Evolutionary conservation across 2,888 invertebrate genomes (phyloP).

Genomic region (Cremastinae sp.): DNA sequence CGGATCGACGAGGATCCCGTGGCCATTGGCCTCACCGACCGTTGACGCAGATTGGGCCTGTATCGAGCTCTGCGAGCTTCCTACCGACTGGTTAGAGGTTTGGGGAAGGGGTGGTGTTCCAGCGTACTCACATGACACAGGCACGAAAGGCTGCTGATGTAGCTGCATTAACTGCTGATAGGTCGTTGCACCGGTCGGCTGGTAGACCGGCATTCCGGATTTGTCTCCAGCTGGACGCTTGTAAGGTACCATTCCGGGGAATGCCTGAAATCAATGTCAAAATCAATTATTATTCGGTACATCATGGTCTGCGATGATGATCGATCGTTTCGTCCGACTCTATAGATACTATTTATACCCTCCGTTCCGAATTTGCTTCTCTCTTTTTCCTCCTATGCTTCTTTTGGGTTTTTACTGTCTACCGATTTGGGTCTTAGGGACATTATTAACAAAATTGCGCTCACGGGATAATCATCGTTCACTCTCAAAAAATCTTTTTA

Average conservation of each 20-base stretch:
- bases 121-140: conserved; percentile 99
- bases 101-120: conserved; percentile 84
- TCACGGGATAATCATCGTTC: not conserved
- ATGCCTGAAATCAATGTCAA: conserved; percentile 85
- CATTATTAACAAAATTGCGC: not conserved
- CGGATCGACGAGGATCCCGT: conserved; percentile 78
- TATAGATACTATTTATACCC: no score
- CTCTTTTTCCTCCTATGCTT: no score
- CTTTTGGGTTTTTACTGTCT: no score
- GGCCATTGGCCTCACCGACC: conserved; percentile 63
- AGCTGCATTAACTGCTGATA: conserved; percentile 98
- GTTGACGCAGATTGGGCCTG: conserved; percentile 64
- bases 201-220: conserved; percentile 97
- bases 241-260: conserved; percentile 97
- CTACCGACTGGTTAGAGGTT: conserved; percentile 80
- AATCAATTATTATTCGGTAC: conserved; percentile 6
- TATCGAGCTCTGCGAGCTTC: conserved; percentile 73
- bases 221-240: conserved; percentile 98
- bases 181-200: conserved; percentile 91
- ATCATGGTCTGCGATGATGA: not conserved
- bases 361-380: no score
- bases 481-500: not conserved
- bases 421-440: not conserved
- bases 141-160: conserved; percentile 97
- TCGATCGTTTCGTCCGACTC: no score